Evolutionary conservation across 2,888 invertebrate species (phyloP), one percentile per base, ranked within the genome.

Genomic region (Petrophora chlorosata): DNA sequence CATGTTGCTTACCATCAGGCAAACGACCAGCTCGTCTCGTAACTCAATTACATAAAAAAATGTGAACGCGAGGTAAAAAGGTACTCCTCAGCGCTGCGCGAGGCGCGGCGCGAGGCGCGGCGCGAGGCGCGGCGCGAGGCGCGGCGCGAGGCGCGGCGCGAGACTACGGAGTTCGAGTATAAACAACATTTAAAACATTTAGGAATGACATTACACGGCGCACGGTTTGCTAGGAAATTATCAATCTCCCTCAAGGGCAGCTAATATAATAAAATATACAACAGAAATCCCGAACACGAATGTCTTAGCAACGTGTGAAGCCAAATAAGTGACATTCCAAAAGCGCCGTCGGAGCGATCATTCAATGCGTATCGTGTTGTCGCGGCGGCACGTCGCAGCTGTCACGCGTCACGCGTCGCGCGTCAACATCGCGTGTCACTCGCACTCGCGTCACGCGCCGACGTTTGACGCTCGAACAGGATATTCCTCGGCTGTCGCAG

Each of bases 281-380:
- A 1, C 19, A 29, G 13, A 15, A 40, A 15, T 13, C 8, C 10
- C 14, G 14, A 9, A 32, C 22, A 38, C 32, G 14, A 4, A 40
- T 16, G 14, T 23, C 30, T 23, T 10, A 8, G 32, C 33, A 33
- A 14, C 33, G 12, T 19, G 15, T 30, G 7, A 33, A 19, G 19
- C 33, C 12, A 12, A 17, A 17, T 19, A 19, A 29, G n/a, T 35
- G 43, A 43, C 29, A 43, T 35, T 35, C 35, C 15, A 43, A 43
- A 29, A 29, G 35, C 33, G 43, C 33, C 17, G 25, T 26, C 41
- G 16, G 15, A 4, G 14, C 13, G 19, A 5, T 9, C 1, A 10
- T 25, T 25, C 25, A 10, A 10, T 9, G 10, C 25, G 10, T 25
- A 25, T 25, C 25, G 10, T 25, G 9, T 5, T 25, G 25, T 25